These are phyloP conservation scores for Hemiprocne comata DNA, from an alignment of 2,113 vertebrate genomes.

Conservation along the genomic window DNA sequence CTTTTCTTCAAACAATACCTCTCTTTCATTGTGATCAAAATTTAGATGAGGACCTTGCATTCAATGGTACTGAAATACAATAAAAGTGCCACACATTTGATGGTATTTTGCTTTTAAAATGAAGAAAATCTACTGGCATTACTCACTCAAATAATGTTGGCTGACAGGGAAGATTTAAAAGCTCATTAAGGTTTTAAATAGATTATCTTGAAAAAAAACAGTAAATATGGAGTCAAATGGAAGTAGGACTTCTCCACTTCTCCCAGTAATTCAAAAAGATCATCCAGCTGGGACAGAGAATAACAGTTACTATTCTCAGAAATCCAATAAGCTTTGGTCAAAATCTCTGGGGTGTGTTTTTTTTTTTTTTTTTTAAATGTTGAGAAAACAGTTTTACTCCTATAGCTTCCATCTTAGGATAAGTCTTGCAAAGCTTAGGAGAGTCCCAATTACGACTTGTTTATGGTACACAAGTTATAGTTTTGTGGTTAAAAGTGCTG, in stretches of 20 bases:
- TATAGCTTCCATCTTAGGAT: background rate
- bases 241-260: background rate
- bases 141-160: background rate
- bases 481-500: background rate
- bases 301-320: background rate
- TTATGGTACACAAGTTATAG: background rate
- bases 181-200: background rate
- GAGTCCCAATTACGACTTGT: background rate
- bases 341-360: background rate
- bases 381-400: background rate
- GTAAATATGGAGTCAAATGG: background rate
- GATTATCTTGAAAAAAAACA: no score
- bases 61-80: background rate
- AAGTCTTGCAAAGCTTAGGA: background rate
- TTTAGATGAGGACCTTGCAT: background rate
- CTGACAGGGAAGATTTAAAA: background rate
- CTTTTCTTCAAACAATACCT: background rate
- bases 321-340: background rate
- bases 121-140: background rate
- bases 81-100: background rate
- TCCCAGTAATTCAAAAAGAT: background rate
- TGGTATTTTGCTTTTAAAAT: background rate
- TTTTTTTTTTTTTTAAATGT: background rate
- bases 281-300: background rate
- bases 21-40: background rate